Conservation (phyloP, 2,113 vertebrate species). For the Pitta sordida region DNA sequence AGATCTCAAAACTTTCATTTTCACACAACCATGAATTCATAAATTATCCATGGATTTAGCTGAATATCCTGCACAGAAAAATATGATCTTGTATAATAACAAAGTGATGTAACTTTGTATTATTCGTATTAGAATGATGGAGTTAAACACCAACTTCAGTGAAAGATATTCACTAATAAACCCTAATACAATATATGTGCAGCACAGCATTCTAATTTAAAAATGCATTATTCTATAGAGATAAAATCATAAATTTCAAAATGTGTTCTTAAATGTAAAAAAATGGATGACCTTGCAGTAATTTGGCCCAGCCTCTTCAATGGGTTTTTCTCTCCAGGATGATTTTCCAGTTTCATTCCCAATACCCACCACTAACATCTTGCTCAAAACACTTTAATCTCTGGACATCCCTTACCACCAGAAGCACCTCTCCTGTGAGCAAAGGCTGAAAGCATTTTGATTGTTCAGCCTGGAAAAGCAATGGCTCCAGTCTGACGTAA, state of each 20-base stretch:
- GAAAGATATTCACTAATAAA: neutral
- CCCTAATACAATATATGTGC: rapidly evolving
- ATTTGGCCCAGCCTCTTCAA: neutral
- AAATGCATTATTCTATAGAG: neutral
- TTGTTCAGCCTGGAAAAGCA: neutral
- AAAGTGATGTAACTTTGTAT: neutral
- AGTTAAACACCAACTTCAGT: neutral
- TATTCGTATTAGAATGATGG: neutral
- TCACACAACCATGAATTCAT: neutral
- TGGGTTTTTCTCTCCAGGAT: neutral
- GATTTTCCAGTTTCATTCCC: neutral
- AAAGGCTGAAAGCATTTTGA: neutral
- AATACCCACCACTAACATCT: neutral
- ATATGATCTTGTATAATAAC: neutral
- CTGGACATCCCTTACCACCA: neutral
- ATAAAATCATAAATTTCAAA: neutral
- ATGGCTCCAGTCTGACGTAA: neutral
- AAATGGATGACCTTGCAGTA: neutral
- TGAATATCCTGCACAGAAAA: neutral
- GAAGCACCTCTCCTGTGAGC: neutral
- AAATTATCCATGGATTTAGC: neutral
- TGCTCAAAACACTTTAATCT: neutral
- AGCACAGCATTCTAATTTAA: neutral
- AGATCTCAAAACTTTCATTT: neutral
- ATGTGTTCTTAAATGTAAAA: neutral